phyloP scores from a whole-genome alignment of 2,888 invertebrate species.

The Himalopsyche anomala region DNA sequence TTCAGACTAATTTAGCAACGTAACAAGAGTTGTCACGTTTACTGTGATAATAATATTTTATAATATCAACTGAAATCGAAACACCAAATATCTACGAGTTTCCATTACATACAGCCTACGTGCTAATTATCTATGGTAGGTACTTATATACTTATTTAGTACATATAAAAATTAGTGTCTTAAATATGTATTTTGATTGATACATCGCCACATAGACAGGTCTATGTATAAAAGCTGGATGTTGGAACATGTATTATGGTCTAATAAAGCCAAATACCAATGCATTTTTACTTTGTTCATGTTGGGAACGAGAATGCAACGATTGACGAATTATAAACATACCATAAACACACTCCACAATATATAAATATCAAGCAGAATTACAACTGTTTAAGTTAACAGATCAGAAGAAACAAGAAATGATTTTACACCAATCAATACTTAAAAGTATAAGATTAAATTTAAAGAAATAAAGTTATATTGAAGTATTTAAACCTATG shows the following conservation, averaged over 20 bases:
- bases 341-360: not conserved
- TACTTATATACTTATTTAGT: constrained; percentile 28
- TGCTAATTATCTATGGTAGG: not conserved
- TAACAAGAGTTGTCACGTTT: constrained; percentile 7
- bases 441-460: too few species aligned
- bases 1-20: constrained; percentile 6
- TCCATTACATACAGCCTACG: constrained; percentile 2
- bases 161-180: constrained; percentile 47
- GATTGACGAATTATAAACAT: constrained; percentile 35
- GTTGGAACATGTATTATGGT: constrained; percentile 66
- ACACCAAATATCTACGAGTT: constrained; percentile 26
- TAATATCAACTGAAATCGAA: not conserved
- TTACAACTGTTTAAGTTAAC: too few species aligned
- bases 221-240: constrained; percentile 65
- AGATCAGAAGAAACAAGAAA: too few species aligned
- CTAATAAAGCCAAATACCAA: constrained; percentile 78
- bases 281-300: constrained; percentile 70
- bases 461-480: too few species aligned
- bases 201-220: constrained; percentile 65
- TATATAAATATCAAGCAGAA: too few species aligned
- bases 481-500: too few species aligned
- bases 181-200: constrained; percentile 63
- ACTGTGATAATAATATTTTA: not conserved
- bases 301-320: constrained; percentile 47
- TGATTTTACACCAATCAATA: too few species aligned